Base-by-base conservation (phyloP, 2,797 vertebrate genomes). In the Garrulus glandarius region DNA sequence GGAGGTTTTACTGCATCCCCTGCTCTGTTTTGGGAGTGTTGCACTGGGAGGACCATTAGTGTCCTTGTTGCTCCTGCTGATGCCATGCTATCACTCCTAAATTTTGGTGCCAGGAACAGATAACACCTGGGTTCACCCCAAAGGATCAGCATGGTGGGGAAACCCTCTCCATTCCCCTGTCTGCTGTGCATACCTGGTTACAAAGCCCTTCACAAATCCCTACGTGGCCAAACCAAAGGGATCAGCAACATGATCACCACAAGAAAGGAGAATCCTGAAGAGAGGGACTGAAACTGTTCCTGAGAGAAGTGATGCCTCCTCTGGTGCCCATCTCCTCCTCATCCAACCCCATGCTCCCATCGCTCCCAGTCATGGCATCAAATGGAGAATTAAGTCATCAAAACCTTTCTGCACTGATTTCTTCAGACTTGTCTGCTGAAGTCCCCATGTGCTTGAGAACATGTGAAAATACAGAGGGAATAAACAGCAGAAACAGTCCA, bases 31-130 rank as follows among this genome's bases (percentile, higher is more conserved):
- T 9, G 10, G 49, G 14, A 1, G 0, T 2, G 13, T 24, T 49
- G 13, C 34, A 7, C 36, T 2, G 1, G 36, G n/a, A 43, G 49
- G 34, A 49, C 7, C 14, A 0, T 0, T 3, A 5, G 11, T 27
- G 74, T 57, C 53, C 34, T 32, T 16, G 22, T 5, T 39, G 43
- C 30, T 52, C 27, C 47, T 49, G 49, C 69, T 77, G 50, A 6
- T 55, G 60, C 26, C 26, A 9, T 1, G 1, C n/a, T 4, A 56
- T 3, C 65, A 22, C 26, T 30, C 55, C 41, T 6, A 5, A 17
- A n/a, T 27, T 53, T 46, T 56, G 21, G 50, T 14, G 13, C 21
- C 30, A 0, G 29, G 61, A 36, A 37, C 70, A 23, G 34, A 55
- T 20, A n/a, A n/a, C 24, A 19, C 8, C 11, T 3, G 29, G 46